Base-by-base conservation (phyloP, 2,113 vertebrate species). In the Bothrops jararaca region DNA sequence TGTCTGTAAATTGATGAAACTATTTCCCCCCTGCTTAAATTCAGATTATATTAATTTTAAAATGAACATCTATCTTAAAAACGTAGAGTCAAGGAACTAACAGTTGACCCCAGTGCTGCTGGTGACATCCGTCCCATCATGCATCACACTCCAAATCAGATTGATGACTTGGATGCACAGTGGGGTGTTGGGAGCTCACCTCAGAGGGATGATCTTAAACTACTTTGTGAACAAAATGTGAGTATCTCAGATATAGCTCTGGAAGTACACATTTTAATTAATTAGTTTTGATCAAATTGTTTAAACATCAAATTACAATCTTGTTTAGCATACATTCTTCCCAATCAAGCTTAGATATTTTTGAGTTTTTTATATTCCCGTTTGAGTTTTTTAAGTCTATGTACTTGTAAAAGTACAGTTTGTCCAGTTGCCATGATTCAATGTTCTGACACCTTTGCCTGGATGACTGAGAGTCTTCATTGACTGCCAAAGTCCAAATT, bases 201-300 rank as follows among this genome's bases (percentile, higher is more conserved):
- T 60, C 99, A 99, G 96, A 98, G 99, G 91, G 99, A 99, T 94
- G 99, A 99, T 96, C 98, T 99, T 93, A 99, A 99, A 97, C 98
- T 99, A 94, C 99, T 99, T 92, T 99, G 99, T 97, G 99, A 99
- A 96, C 99, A 99, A 97, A 99, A 99, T 0, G 99, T 99, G 97
- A 98, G 99, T 97, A 57, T 53, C 86, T 94, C 2, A 0, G 11
- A 23, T 89, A 57, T 56, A 87, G 6, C 53, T 29, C 91, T 85
- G 26, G 5, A 90, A 93, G 34, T 93, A 57, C 26, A 85, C 10
- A 92, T 86, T 45, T 7, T 91, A 39, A 85, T 6, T 22, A 39
- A 29, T 87, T 88, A 8, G 4, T 87, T 60, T 34, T 53, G 18
- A 20, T 80, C 6, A 80, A 80, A 42, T 80, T 42, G 20, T 9